phyloP scores from a whole-genome alignment of 2,888 invertebrate species.

The Parascotia fuliginaria region DNA sequence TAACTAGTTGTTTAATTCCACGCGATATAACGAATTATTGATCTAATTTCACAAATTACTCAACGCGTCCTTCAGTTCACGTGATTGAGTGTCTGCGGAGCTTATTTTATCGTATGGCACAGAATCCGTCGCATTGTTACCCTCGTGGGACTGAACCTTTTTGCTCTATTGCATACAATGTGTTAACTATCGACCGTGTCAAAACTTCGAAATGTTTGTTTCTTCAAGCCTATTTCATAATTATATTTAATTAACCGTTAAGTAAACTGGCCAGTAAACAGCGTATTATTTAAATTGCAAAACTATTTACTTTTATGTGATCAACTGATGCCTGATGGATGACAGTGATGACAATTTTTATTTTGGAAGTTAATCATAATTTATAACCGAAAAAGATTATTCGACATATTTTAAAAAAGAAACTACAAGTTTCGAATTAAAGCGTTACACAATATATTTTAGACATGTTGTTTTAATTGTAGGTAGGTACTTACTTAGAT shows the following conservation, averaged over 20 bases:
- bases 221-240: constrained; percentile 20
- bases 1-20: constrained; percentile 40
- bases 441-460: too few relatives aligned
- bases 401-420: not conserved
- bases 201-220: constrained; percentile 15
- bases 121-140: constrained; percentile 46
- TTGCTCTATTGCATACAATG: constrained; percentile 35
- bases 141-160: constrained; percentile 48
- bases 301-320: not conserved
- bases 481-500: too few relatives aligned
- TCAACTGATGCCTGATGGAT: not conserved
- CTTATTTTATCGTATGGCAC: constrained; percentile 45
- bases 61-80: constrained; percentile 56
- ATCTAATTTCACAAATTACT: constrained; percentile 52
- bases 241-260: constrained; percentile 30
- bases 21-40: constrained; percentile 49
- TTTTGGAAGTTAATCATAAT: too few relatives aligned
- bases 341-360: too few relatives aligned
- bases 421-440: too few relatives aligned
- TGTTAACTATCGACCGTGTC: constrained; percentile 31
- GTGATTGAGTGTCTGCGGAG: constrained; percentile 36
- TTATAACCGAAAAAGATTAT: too few relatives aligned
- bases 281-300: constrained; percentile 19
- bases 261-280: constrained; percentile 18
- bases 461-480: too few relatives aligned